A percentile compares a stretch with the other conserved stretches of the same genome.
Conservation (phyloP, 2,113 vertebrate genomes). For the Podiceps cristatus region DNA sequence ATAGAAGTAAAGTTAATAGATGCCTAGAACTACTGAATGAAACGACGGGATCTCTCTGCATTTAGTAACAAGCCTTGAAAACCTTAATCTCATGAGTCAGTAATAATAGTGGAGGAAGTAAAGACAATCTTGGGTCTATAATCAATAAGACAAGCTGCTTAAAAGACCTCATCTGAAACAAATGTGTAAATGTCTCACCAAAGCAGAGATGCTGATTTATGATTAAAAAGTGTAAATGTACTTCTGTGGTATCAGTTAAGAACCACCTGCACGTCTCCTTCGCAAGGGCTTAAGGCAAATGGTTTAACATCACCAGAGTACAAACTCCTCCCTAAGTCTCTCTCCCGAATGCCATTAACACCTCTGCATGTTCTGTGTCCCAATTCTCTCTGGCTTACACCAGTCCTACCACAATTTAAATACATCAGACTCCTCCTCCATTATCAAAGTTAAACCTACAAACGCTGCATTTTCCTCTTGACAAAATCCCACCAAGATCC, state of each 20-base stretch:
- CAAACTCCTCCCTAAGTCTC: background rate
- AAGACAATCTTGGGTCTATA: constrained; percentile 1
- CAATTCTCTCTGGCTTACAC: background rate
- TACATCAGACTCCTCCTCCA: background rate
- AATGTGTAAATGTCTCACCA: background rate
- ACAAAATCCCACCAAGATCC: background rate
- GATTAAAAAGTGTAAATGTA: constrained; percentile 36
- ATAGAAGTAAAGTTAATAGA: constrained; percentile 2
- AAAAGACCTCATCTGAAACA: background rate
- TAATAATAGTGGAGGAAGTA: constrained; percentile 35
- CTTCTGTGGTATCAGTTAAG: background rate
- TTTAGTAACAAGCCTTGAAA: constrained; percentile 36
- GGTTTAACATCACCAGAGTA: background rate
- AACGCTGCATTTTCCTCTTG: background rate
- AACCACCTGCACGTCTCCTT: background rate
- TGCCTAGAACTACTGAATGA: background rate
- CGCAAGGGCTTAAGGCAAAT: background rate
- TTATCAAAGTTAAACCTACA: background rate
- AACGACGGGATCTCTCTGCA: background rate
- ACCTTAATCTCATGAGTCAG: constrained; percentile 51
- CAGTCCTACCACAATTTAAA: background rate
- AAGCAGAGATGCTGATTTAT: background rate
- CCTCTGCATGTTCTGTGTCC: background rate
- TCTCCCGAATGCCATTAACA: background rate
- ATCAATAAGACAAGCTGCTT: constrained; percentile 33